Base-by-base conservation (phyloP, 1,140 invertebrate species). In the Brachionus koreanus region DNA sequence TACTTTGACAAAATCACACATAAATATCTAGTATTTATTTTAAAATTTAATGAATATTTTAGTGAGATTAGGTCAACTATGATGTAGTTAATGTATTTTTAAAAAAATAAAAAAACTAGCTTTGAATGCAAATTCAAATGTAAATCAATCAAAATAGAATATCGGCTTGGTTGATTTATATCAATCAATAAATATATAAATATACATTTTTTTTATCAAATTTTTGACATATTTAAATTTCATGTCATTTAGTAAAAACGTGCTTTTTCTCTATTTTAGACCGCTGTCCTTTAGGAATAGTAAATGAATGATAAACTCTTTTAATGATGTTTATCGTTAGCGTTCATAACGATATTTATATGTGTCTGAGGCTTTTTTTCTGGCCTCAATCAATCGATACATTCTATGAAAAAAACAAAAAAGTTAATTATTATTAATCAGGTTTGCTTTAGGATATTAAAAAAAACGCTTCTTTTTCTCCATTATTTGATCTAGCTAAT, bases 371-470 rank as follows among this genome's bases (percentile, higher is more conserved):
- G 19, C 39, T 13, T 42, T 42, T 42, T 42, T 29, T 42, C 49
- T 57, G 49, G 49, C n/a, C 49, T 7, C n/a, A 57, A 57, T 57
- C 49, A 57, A 57, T 57, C 49, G 49, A 57, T 57, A 57, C 49
- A 57, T 57, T 57, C 29, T 29, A 29, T 29, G 3, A 29, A 29
- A 19, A 19, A 16, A 57, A 19, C 19, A 1, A 7, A 42, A 42
- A 57, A 57, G 49, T 57, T 57, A 57, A 57, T 57, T 57, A 57
- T 57, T 57, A 19, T 57, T 57, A 57, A 57, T 57, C 49, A 57
- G 49, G 49, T 57, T 57, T 57, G 49, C 49, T 57, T 57, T 57
- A 57, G 49, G 49, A 57, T 57, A 57, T 57, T 57, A 57, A 57
- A 23, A 57, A 57, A 57, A 57, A 57, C 49, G 49, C n/a, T 19